phyloP scores from a whole-genome alignment of 2,888 invertebrate genomes.

The Anaspis maculata region DNA sequence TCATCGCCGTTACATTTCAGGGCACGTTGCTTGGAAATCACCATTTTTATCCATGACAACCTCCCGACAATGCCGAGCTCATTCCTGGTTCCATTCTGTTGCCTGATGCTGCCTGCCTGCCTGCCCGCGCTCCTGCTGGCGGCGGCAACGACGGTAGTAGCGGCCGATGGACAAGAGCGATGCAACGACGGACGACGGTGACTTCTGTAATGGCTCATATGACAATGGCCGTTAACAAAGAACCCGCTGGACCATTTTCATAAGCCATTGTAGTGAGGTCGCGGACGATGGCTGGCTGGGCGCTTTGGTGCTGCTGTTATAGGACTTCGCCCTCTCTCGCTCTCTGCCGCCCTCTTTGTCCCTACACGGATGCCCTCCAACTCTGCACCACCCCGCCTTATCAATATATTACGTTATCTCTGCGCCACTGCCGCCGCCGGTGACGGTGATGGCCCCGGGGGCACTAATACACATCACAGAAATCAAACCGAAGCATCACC shows the following conservation, averaged over 20 bases:
- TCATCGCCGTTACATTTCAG: constrained; percentile 33
- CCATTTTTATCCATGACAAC: constrained; percentile 40
- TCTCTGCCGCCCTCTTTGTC: too few species aligned
- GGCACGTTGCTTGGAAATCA: constrained; percentile 36
- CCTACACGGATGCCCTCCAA: too few species aligned
- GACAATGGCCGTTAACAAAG: constrained; percentile 41
- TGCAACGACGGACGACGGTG: constrained; percentile 27
- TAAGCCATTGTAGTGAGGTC: constrained; percentile 39
- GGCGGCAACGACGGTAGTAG: too few species aligned
- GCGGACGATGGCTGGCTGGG: constrained; percentile 27
- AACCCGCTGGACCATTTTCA: constrained; percentile 41
- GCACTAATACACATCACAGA: background rate
- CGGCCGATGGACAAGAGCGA: constrained; percentile 9
- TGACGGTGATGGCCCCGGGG: constrained; percentile 11
- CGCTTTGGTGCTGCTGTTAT: too few species aligned
- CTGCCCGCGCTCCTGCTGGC: too few species aligned
- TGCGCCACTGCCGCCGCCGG: constrained; percentile 14
- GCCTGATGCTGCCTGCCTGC: constrained; percentile 17
- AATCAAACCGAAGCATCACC: background rate
- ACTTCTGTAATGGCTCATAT: constrained; percentile 40
- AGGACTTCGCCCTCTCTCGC: too few species aligned
- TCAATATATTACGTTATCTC: constrained; percentile 33
- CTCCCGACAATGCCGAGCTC: constrained; percentile 36
- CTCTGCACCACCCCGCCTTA: constrained; percentile 22
- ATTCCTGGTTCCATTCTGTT: constrained; percentile 34